These are phyloP conservation scores for Dendrolimus kikuchii DNA, from an alignment of 1,140 invertebrate species.

Conservation along the genomic window DNA sequence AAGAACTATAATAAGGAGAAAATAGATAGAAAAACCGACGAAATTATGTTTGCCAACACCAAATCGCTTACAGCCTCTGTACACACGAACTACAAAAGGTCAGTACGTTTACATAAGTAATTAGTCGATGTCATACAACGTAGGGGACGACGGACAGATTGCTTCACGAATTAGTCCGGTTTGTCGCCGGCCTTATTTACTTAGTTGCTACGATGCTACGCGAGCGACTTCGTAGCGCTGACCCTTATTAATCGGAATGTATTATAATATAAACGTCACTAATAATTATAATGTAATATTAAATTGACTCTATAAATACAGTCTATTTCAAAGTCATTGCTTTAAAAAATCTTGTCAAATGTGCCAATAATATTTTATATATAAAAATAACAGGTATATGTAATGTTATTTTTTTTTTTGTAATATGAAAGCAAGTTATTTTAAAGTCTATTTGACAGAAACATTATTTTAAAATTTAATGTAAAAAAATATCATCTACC, in stretches of 20 bases:
- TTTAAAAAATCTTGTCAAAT: no score
- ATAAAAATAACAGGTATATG: no score
- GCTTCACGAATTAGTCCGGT: conserved; percentile 26
- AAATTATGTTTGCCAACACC: conserved; percentile 23
- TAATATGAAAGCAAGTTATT: no score
- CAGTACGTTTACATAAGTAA: conserved; percentile 55
- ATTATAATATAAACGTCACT: not conserved
- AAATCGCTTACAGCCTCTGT: conserved; percentile 27
- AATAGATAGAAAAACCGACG: not conserved
- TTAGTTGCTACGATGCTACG: conserved; percentile 39
- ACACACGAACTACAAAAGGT: conserved; percentile 24
- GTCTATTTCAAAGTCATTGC: no score
- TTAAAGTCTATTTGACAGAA: no score
- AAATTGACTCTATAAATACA: no score
- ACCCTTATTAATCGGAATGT: not conserved
- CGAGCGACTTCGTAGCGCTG: not conserved
- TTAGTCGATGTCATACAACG: conserved; percentile 34
- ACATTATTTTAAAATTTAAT: no score
- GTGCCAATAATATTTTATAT: no score
- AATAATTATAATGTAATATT: not conserved
- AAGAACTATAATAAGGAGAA: no score
- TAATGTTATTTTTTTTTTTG: no score
- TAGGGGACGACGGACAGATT: conserved; percentile 22
- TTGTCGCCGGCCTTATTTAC: conserved; percentile 32
- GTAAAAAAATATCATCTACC: no score